Evolutionary conservation across 2,113 vertebrate species (phyloP).

Genomic region (Calypte anna): DNA sequence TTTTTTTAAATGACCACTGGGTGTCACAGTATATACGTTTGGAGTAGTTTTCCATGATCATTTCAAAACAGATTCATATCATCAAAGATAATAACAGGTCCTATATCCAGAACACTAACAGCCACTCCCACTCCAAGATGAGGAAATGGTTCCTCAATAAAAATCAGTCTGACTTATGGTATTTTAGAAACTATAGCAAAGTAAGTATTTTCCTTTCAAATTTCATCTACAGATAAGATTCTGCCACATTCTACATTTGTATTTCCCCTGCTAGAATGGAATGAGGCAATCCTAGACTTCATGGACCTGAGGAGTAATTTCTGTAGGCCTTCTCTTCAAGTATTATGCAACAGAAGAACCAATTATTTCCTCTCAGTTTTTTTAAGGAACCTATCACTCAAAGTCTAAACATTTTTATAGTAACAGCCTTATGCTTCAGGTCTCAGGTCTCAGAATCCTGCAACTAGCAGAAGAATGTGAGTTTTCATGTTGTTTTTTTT

Average conservation of each 20-base stretch:
- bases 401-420: neutral
- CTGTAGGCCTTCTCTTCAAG: neutral
- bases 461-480: neutral
- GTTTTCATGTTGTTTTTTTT: neutral
- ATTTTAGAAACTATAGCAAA: neutral
- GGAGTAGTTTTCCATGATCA: neutral
- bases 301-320: neutral
- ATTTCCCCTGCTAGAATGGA: neutral
- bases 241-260: neutral
- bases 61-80: neutral
- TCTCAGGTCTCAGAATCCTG: neutral
- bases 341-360: neutral
- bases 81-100: neutral
- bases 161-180: neutral
- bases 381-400: neutral
- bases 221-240: neutral
- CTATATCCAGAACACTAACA: neutral
- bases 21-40: constrained; percentile 60
- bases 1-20: constrained; percentile 71
- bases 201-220: neutral
- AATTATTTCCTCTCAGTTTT: neutral
- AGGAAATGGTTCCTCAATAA: neutral
- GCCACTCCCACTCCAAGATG: neutral
- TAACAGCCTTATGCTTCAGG: neutral
- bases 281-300: neutral